phyloP scores from a whole-genome alignment of 2,113 vertebrate genomes.

The Polypterus senegalus region DNA sequence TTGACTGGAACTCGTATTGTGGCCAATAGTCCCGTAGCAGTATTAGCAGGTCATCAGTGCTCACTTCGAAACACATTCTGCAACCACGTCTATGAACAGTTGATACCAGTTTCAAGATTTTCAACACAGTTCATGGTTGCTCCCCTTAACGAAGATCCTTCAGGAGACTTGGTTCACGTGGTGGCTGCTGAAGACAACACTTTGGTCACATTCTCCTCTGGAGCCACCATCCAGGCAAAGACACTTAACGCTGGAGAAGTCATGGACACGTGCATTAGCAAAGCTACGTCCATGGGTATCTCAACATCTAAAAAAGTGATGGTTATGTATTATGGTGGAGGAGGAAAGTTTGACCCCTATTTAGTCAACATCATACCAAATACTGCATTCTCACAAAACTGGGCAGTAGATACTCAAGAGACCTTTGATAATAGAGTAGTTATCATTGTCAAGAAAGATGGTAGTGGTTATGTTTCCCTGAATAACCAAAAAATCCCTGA shows the following conservation, averaged over 20 bases:
- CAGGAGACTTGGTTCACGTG: slow-evolving; percentile 18
- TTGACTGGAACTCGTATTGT: slow-evolving; percentile 23
- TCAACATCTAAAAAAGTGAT: slow-evolving; percentile 26
- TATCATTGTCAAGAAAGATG: slow-evolving; percentile 19
- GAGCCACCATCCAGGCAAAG: not conserved
- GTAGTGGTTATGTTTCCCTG: slow-evolving; percentile 2
- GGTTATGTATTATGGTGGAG: slow-evolving; percentile 30
- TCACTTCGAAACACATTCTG: slow-evolving; percentile 6
- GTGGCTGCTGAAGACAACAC: slow-evolving; percentile 28
- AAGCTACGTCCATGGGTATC: slow-evolving; percentile 8
- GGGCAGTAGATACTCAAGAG: slow-evolving; percentile 23
- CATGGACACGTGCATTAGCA: not conserved
- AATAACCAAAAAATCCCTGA: not conserved
- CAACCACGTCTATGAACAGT: slow-evolving; percentile 29
- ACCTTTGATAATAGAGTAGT: slow-evolving; percentile 13
- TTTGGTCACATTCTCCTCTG: slow-evolving; percentile 8
- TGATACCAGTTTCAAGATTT: slow-evolving; percentile 20
- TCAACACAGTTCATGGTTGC: slow-evolving; percentile 25
- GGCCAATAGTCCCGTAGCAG: slow-evolving; percentile 21
- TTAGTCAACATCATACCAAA: slow-evolving; percentile 24
- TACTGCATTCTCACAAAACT: slow-evolving; percentile 21
- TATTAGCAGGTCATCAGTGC: slow-evolving; percentile 26
- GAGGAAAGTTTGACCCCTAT: slow-evolving; percentile 21
- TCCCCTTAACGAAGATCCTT: slow-evolving; percentile 4
- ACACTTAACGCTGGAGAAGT: slow-evolving; percentile 18